Evolutionary conservation across 2,888 invertebrate species (phyloP).

Genomic region (Leptothorax acervorum): DNA sequence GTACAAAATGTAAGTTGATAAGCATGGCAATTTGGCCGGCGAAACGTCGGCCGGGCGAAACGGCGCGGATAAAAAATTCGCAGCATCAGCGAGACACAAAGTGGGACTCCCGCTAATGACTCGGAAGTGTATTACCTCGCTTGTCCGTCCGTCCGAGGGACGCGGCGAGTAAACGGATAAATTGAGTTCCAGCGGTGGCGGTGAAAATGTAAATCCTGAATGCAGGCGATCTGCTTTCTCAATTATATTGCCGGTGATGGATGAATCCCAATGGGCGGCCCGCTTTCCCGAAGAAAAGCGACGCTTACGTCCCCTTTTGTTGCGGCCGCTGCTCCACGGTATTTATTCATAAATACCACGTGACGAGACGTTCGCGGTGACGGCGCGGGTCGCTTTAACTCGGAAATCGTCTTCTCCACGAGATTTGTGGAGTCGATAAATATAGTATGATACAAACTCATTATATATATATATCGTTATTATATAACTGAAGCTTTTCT

Average conservation of each 20-base stretch:
- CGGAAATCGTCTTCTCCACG: constrained; percentile 23
- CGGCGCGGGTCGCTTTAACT: not conserved
- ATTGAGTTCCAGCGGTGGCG: constrained; percentile 40
- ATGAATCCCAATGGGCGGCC: constrained; percentile 43
- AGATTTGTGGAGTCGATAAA: constrained; percentile 8
- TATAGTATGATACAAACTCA: constrained; percentile 6
- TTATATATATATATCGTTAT: not conserved
- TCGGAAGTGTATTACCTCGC: constrained; percentile 62
- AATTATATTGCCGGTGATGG: constrained; percentile 49
- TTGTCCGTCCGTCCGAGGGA: constrained; percentile 4
- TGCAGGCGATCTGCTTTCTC: constrained; percentile 48
- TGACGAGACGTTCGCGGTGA: not conserved
- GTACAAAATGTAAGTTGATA: constrained; percentile 17
- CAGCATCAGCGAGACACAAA: constrained; percentile 48
- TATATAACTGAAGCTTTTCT: not conserved
- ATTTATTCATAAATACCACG: constrained; percentile 42
- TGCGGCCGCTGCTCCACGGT: not conserved
- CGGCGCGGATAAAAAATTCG: constrained; percentile 64
- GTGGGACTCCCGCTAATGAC: constrained; percentile 64
- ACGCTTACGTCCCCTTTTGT: constrained; percentile 37
- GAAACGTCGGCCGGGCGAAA: not conserved
- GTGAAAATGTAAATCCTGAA: constrained; percentile 47
- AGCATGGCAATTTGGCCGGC: constrained; percentile 28
- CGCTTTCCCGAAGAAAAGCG: constrained; percentile 37
- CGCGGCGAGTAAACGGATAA: constrained; percentile 27